phyloP scores from a whole-genome alignment of 2,888 invertebrate species.

The Tiphia femorata region DNA sequence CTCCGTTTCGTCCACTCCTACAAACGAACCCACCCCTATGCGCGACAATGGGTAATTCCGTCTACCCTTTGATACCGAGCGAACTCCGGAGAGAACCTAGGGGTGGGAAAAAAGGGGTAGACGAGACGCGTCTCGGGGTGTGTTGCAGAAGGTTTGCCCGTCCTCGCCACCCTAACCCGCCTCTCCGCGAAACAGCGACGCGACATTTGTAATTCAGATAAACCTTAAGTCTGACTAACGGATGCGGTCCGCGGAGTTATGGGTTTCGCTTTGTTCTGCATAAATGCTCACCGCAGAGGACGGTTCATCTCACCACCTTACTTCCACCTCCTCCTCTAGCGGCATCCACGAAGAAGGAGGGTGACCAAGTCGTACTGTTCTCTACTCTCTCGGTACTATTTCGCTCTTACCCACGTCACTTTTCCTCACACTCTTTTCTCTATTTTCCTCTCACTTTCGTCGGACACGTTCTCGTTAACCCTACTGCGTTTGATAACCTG shows the following conservation, averaged over 20 bases:
- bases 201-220: slow-evolving; percentile 35
- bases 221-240: slow-evolving; percentile 16
- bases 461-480: no score
- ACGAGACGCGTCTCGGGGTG: no score
- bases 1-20: no score
- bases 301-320: no score
- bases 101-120: no score
- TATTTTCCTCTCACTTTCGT: no score
- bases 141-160: no score
- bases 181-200: slow-evolving; percentile 8
- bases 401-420: not conserved
- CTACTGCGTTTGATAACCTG: not conserved
- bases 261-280: slow-evolving; percentile 15
- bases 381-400: not conserved
- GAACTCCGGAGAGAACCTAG: no score
- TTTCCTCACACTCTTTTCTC: not conserved
- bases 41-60: no score
- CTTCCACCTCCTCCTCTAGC: no score
- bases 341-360: not conserved
- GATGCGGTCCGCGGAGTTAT: slow-evolving; percentile 12
- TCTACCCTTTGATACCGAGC: no score
- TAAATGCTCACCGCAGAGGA: slow-evolving; percentile 7
- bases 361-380: not conserved
- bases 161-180: not conserved
- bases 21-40: no score